Evolutionary conservation across 2,888 invertebrate genomes (phyloP).

Genomic region (Exephanes ischioxanthus): DNA sequence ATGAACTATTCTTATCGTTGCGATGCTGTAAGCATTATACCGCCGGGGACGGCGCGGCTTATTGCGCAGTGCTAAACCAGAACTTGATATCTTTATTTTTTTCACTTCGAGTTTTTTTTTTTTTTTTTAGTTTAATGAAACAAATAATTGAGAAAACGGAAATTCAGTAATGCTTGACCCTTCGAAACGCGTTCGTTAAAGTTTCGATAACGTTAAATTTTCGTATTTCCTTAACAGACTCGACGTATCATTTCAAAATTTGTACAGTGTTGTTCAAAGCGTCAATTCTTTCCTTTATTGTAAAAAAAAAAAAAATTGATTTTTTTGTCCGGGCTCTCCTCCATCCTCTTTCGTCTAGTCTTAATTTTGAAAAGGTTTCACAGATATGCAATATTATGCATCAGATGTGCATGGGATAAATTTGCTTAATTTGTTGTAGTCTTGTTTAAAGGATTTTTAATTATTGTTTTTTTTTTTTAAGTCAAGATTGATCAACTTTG

Average conservation of each 20-base stretch:
- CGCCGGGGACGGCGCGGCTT: background rate
- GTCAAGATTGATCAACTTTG: background rate
- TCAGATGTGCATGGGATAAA: background rate
- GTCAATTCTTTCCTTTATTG: too few relatives aligned
- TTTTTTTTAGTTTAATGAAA: background rate
- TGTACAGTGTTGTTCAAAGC: background rate
- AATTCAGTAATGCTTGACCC: background rate
- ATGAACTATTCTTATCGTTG: constrained; percentile 24
- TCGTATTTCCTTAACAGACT: background rate
- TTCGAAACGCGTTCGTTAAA: background rate
- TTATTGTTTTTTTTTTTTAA: background rate
- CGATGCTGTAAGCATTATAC: constrained; percentile 20
- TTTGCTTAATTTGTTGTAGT: background rate
- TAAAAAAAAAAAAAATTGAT: too few relatives aligned
- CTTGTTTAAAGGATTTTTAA: background rate
- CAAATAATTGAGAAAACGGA: background rate
- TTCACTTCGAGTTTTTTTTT: background rate
- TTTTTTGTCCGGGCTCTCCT: background rate
- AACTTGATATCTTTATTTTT: background rate
- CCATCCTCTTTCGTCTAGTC: background rate
- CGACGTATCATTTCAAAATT: background rate
- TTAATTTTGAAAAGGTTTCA: background rate
- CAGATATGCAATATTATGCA: background rate
- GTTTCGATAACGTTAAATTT: background rate
- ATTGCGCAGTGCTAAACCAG: background rate